Evolutionary conservation across 2,888 invertebrate genomes (phyloP).

Genomic region (Norana najaformis): DNA sequence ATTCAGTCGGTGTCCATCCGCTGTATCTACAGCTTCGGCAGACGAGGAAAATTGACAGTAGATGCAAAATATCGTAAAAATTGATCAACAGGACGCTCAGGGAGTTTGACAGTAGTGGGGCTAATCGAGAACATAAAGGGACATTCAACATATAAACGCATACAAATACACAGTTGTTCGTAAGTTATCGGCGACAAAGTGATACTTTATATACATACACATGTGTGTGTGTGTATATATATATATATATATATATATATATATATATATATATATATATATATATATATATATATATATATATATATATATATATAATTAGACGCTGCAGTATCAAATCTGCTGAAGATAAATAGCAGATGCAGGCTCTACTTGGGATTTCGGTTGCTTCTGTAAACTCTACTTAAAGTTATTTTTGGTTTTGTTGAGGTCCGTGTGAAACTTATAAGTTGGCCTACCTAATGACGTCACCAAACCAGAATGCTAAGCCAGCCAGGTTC

Average conservation of each 20-base stretch:
- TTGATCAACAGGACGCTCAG: not conserved
- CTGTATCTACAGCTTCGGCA: not conserved
- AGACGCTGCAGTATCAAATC: not conserved
- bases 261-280: not conserved
- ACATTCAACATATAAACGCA: not conserved
- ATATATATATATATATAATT: not conserved
- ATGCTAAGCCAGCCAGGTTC: too few relatives aligned
- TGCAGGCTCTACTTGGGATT: not conserved
- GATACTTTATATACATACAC: not conserved
- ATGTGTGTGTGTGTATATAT: not conserved
- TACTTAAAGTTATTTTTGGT: too few relatives aligned
- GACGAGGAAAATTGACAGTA: not conserved
- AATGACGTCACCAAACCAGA: too few relatives aligned
- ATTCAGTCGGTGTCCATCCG: not conserved
- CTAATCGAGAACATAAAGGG: not conserved
- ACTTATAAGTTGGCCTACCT: too few relatives aligned
- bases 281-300: not conserved
- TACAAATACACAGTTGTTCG: not conserved
- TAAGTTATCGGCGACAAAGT: not conserved
- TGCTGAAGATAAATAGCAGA: not conserved
- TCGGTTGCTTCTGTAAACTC: too few relatives aligned
- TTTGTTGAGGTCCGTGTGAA: too few relatives aligned
- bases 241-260: not conserved
- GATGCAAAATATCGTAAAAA: not conserved
- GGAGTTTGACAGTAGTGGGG: not conserved